Conservation (phyloP, 2,888 invertebrate genomes). For the Epinotia ramella region DNA sequence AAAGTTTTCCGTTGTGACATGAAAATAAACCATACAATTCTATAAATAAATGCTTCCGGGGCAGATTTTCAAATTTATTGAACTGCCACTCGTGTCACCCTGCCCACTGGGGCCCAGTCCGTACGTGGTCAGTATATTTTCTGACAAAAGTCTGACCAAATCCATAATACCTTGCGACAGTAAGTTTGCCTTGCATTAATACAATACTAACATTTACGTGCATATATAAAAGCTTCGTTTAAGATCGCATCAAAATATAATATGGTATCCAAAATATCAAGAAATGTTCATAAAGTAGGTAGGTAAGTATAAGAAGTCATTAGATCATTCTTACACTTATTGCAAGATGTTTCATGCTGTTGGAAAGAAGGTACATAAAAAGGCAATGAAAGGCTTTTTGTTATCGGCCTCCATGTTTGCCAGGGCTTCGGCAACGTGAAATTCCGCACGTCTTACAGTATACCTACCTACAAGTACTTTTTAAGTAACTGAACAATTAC, state of each 20-base stretch:
- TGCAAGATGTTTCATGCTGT: conserved; percentile 7
- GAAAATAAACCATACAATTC: too few species aligned
- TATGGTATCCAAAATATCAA: background rate
- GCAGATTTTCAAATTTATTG: too few species aligned
- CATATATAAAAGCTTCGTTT: too few species aligned
- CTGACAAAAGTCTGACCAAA: background rate
- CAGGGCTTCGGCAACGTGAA: conserved; percentile 35
- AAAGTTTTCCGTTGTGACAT: too few species aligned
- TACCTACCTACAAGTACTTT: conserved; percentile 19
- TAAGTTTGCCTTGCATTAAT: too few species aligned
- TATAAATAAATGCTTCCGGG: too few species aligned
- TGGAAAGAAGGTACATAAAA: conserved; percentile 19
- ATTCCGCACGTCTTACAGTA: conserved; percentile 41
- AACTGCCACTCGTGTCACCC: too few species aligned
- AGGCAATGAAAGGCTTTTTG: conserved; percentile 30
- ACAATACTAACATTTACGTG: too few species aligned
- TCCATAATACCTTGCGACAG: background rate
- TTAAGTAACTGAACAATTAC: conserved; percentile 43
- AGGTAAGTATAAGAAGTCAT: background rate
- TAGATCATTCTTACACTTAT: conserved; percentile 7
- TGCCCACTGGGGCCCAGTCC: too few species aligned
- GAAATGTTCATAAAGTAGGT: background rate
- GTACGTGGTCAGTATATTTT: too few species aligned
- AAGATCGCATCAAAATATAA: too few species aligned
- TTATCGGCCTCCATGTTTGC: conserved; percentile 38